phyloP scores from a whole-genome alignment of 1,140 invertebrate genomes.

The Ostrea denselamellosa region DNA sequence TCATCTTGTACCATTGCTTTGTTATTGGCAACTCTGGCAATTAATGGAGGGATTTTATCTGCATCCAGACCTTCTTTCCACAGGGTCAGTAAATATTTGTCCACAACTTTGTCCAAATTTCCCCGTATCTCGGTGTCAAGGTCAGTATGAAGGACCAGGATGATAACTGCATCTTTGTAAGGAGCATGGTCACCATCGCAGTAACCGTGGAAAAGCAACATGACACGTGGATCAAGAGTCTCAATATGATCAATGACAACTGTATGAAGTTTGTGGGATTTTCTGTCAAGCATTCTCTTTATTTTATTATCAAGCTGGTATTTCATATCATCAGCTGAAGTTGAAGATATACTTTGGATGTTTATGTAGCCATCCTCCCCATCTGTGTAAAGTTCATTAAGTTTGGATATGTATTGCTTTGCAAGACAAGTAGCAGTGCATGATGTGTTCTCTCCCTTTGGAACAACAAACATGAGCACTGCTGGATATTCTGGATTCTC shows the following conservation, averaged over 20 bases:
- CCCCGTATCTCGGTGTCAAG: conserved; percentile 42
- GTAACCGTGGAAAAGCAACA: conserved; percentile 70
- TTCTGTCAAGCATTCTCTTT: conserved; percentile 47
- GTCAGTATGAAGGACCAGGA: conserved; percentile 61
- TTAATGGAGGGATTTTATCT: conserved; percentile 69
- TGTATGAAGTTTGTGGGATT: conserved; percentile 41
- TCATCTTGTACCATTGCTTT: conserved; percentile 58
- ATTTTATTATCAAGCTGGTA: conserved; percentile 60
- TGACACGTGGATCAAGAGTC: conserved; percentile 57
- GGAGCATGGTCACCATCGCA: conserved; percentile 74
- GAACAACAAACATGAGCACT: conserved; percentile 59
- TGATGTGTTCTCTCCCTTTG: conserved; percentile 41
- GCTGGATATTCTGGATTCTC: conserved; percentile 61
- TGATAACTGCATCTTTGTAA: conserved; percentile 68
- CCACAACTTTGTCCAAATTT: conserved; percentile 46
- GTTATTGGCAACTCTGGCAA: conserved; percentile 70
- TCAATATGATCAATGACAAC: conserved; percentile 69
- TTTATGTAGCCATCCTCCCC: conserved; percentile 46
- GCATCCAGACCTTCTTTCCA: conserved; percentile 62
- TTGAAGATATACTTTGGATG: conserved; percentile 32
- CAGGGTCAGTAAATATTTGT: conserved; percentile 55
- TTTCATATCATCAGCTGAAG: conserved; percentile 54
- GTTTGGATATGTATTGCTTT: conserved; percentile 32
- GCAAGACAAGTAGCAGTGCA: conserved; percentile 53
- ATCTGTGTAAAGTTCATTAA: conserved; percentile 54